Conservation (phyloP, 2,797 vertebrate species). For the Xenops minutus region DNA sequence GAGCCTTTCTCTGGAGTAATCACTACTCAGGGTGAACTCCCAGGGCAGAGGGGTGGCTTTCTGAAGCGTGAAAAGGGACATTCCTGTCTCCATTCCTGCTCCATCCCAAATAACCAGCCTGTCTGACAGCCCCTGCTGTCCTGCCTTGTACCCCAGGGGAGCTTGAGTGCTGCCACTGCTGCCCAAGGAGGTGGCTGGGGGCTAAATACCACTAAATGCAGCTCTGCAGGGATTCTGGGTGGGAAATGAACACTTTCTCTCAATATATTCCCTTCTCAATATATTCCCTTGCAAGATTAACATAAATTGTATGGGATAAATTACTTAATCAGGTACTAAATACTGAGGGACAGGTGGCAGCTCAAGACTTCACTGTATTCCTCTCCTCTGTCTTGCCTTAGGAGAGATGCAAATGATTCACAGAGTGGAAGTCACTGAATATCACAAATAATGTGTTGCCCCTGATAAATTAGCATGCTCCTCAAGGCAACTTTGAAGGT, state of each 20-base stretch:
- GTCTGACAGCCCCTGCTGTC: background rate
- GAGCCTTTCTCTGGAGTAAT: background rate
- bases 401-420: background rate
- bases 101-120: background rate
- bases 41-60: background rate
- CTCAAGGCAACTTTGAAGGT: constrained; percentile 49
- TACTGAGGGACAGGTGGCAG: background rate
- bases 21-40: background rate
- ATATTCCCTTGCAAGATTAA: background rate
- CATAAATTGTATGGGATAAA: fast-evolving
- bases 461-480: constrained; percentile 49
- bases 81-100: background rate
- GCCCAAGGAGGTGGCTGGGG: background rate
- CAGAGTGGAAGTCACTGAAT: background rate
- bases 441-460: constrained; percentile 21
- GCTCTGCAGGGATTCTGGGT: background rate
- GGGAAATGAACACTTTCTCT: background rate
- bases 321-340: background rate
- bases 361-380: background rate
- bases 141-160: fast-evolving
- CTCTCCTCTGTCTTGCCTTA: background rate
- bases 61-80: background rate
- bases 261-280: background rate
- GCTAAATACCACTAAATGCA: fast-evolving
- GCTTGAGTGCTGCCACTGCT: fast-evolving